Percentiles rank a stretch among this genome's conserved stretches.
Evolutionary conservation across 2,113 vertebrate genomes (phyloP).

Genomic region (Nerophis lumbriciformis): DNA sequence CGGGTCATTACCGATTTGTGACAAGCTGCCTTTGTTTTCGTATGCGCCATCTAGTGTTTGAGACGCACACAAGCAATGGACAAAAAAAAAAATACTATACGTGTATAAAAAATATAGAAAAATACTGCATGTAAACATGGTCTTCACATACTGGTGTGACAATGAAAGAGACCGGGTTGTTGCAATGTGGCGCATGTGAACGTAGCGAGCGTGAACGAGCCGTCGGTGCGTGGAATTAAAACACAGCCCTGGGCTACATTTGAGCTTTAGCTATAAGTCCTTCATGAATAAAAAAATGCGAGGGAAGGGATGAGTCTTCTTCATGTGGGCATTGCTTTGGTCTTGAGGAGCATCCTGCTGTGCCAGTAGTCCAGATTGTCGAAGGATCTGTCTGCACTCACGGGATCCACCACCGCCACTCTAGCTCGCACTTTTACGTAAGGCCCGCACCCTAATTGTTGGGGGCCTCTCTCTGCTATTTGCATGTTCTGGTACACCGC

Average conservation of each 20-base stretch:
- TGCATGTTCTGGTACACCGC: slow-evolving; percentile 67
- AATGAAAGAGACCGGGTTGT: too few relatives aligned
- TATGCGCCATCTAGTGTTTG: too few relatives aligned
- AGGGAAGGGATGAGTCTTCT: slow-evolving; percentile 32
- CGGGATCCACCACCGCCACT: slow-evolving; percentile 57
- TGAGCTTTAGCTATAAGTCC: slow-evolving; percentile 41
- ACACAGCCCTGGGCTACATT: slow-evolving; percentile 29
- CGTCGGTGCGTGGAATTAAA: not conserved
- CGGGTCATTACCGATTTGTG: too few relatives aligned
- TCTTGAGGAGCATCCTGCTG: slow-evolving; percentile 81
- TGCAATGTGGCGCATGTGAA: too few relatives aligned
- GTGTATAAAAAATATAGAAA: too few relatives aligned
- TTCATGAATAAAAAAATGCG: slow-evolving; percentile 44
- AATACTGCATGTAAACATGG: too few relatives aligned
- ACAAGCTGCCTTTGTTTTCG: too few relatives aligned
- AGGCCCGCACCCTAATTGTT: slow-evolving; percentile 52
- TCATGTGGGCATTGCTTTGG: slow-evolving; percentile 77
- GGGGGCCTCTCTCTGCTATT: slow-evolving; percentile 12
- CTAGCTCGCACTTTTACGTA: slow-evolving; percentile 64
- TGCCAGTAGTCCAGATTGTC: slow-evolving; percentile 96
- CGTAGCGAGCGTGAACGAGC: too few relatives aligned
- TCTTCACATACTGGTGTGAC: too few relatives aligned
- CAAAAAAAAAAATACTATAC: too few relatives aligned
- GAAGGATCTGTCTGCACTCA: slow-evolving; percentile 76
- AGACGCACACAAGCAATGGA: too few relatives aligned